Percentiles rank a stretch among this genome's conserved stretches.
phyloP scores from a whole-genome alignment of 2,888 invertebrate genomes.

The Nephrocerus scutellatus region DNA sequence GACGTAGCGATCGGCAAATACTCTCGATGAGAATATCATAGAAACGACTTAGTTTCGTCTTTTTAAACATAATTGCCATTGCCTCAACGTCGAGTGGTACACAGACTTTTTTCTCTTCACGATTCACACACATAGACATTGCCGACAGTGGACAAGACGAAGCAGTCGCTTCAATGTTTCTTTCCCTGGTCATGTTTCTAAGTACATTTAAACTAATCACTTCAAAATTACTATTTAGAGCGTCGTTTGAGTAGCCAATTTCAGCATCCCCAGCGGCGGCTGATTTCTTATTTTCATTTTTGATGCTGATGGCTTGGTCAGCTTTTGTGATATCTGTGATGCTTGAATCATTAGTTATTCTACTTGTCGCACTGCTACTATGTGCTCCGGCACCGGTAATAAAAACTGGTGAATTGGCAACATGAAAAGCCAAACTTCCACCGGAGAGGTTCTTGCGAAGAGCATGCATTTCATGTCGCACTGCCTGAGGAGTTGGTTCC shows the following conservation, averaged over 20 bases:
- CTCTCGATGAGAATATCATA: conserved; percentile 71
- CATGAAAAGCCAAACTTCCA: conserved; percentile 65
- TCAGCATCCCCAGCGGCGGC: conserved; percentile 12
- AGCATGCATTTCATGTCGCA: conserved; percentile 58
- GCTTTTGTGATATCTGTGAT: conserved; percentile 32
- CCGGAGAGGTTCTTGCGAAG: conserved; percentile 66
- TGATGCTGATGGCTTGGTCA: conserved; percentile 9
- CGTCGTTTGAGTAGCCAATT: conserved; percentile 13
- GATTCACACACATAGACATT: conserved; percentile 32
- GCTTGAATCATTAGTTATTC: conserved; percentile 29
- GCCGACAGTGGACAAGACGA: conserved; percentile 22
- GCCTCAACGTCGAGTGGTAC: conserved; percentile 64
- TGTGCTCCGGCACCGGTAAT: conserved; percentile 52
- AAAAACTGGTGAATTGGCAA: conserved; percentile 59
- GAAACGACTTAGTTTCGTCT: conserved; percentile 57
- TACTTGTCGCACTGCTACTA: conserved; percentile 20
- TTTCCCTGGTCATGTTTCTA: conserved; percentile 40
- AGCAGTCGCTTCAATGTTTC: conserved; percentile 13
- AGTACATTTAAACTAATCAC: conserved; percentile 41
- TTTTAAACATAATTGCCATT: conserved; percentile 62
- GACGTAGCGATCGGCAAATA: conserved; percentile 61
- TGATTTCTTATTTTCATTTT: conserved; percentile 22
- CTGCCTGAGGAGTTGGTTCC: conserved; percentile 51
- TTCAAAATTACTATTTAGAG: conserved; percentile 36
- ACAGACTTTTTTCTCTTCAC: conserved; percentile 33